These are phyloP conservation scores for Himalopsyche phryganea DNA, from an alignment of 1,140 invertebrate genomes.

Conservation along the genomic window DNA sequence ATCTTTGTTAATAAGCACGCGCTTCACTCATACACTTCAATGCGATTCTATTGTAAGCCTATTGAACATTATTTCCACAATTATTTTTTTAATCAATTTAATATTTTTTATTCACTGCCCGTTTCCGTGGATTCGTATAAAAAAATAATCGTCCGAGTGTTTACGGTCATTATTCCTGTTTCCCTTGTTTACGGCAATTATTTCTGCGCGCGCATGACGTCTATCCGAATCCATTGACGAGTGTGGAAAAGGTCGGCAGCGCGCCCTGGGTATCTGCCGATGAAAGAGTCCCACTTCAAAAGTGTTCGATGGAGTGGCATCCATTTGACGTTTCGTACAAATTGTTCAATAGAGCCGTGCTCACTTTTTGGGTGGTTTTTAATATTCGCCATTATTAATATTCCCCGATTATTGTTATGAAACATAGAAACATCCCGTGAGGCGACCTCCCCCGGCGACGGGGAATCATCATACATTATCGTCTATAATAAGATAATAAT, in stretches of 20 bases:
- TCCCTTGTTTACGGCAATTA: conserved; percentile 24
- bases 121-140: no score
- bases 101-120: no score
- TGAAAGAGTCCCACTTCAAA: conserved; percentile 25
- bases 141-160: background rate
- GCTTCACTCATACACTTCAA: no score
- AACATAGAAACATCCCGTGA: conserved; percentile 10
- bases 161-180: background rate
- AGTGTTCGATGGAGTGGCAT: conserved; percentile 29
- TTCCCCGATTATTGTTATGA: conserved; percentile 6
- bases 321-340: conserved; percentile 19
- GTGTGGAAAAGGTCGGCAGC: conserved; percentile 10
- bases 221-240: conserved; percentile 21
- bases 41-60: no score
- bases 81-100: no score
- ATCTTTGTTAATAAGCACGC: no score
- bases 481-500: conserved; percentile 33
- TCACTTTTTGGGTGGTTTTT: conserved; percentile 28
- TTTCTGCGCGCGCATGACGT: conserved; percentile 34
- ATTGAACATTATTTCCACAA: no score
- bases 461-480: conserved; percentile 33
- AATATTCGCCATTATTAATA: conserved; percentile 26
- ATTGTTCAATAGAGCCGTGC: conserved; percentile 18
- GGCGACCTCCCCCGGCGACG: conserved; percentile 29
- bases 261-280: conserved; percentile 25